A percentile compares a stretch with the other conserved stretches of the same genome.
phyloP scores from a whole-genome alignment of 2,888 invertebrate genomes.

The Diarsia rubi region DNA sequence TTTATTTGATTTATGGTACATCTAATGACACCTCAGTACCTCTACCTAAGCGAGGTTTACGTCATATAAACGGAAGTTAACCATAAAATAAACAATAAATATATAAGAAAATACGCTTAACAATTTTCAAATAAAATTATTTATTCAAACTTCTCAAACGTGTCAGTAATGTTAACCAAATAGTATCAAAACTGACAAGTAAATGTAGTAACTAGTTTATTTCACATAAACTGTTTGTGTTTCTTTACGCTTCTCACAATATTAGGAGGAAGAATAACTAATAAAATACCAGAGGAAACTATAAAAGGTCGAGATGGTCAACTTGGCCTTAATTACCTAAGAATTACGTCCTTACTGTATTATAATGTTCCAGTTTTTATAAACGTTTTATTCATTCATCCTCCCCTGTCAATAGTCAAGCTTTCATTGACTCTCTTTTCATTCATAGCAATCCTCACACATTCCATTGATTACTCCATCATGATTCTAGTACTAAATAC shows the following conservation, averaged over 20 bases:
- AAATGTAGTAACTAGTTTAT: constrained; percentile 24
- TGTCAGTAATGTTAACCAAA: constrained; percentile 19
- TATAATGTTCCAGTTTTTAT: no score
- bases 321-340: constrained; percentile 20
- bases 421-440: no score
- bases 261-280: constrained; percentile 28
- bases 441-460: no score
- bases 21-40: neutral
- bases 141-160: constrained; percentile 13
- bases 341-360: neutral
- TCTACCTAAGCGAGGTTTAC: no score
- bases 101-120: constrained; percentile 1
- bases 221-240: constrained; percentile 23
- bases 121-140: constrained; percentile 5
- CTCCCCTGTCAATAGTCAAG: no score
- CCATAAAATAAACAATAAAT: constrained; percentile 25
- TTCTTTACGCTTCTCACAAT: constrained; percentile 5
- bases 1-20: neutral
- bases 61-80: constrained; percentile 24
- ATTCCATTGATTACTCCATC: neutral
- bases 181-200: constrained; percentile 20
- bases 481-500: neutral
- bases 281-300: constrained; percentile 33
- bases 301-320: constrained; percentile 16
- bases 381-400: no score